phyloP scores from a whole-genome alignment of 2,888 invertebrate species.

The Macroteleia sp. region DNA sequence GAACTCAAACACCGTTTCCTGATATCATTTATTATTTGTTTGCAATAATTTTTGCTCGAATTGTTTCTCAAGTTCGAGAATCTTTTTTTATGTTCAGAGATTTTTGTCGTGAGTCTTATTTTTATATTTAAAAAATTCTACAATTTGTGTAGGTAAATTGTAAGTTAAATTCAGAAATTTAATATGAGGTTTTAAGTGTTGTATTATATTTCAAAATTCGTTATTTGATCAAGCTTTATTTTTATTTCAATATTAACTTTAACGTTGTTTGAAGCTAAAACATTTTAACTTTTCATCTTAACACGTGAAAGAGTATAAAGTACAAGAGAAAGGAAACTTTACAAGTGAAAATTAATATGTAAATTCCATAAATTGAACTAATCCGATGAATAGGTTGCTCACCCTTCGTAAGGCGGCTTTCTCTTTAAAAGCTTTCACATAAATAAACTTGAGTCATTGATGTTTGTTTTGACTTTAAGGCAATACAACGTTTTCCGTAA shows the following conservation, averaged over 20 bases:
- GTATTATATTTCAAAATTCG: no score
- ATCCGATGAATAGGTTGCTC: conserved; percentile 55
- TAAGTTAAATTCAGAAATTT: no score
- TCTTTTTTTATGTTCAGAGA: conserved; percentile 3
- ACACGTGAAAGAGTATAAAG: background rate
- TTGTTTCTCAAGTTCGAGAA: background rate
- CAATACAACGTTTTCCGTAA: no score
- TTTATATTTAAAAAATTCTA: no score
- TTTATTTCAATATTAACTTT: no score
- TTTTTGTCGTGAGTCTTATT: no score
- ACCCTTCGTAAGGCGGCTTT: conserved; percentile 28
- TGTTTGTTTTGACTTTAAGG: background rate
- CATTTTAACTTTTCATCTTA: conserved; percentile 15
- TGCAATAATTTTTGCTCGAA: conserved; percentile 18
- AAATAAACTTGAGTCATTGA: conserved; percentile 5
- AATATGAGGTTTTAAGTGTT: no score
- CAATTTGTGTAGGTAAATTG: no score
- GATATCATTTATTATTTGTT: conserved; percentile 17
- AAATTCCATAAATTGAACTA: conserved; percentile 50
- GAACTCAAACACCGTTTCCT: background rate
- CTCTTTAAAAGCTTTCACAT: conserved; percentile 18
- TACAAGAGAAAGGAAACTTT: conserved; percentile 31
- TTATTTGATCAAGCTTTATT: no score
- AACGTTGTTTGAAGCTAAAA: background rate
- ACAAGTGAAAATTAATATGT: conserved; percentile 55